Evolutionary conservation across 2,797 vertebrate species (phyloP), one percentile per base, ranked within the genome.

Genomic region (Gallirallus australis): DNA sequence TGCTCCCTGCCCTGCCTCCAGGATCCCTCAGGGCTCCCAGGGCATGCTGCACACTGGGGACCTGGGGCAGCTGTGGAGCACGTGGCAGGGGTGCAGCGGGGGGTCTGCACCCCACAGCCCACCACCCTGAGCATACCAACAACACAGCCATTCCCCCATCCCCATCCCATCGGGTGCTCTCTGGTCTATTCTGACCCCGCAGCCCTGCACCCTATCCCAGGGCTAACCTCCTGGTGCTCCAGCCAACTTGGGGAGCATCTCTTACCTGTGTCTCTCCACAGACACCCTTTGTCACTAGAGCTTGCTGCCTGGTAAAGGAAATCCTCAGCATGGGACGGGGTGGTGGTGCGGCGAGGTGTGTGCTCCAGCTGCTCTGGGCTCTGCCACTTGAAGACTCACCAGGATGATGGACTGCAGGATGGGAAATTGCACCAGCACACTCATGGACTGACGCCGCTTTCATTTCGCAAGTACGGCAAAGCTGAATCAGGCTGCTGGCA

Each of bases 361-460:
- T 45, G 18, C 18, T 8, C 11, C 40, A 48, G 21, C 35, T 59
- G 25, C 42, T 8, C 39, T 37, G 20, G 64, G 18, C 47, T 23
- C 21, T 20, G 5, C 28, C 1, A 1, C 40, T 2, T 2, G 0
- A 53, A 59, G n/a, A 20, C 9, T 56, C 4, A 2, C 24, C 48
- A 10, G 35, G 0, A 2, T 15, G 53, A 53, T 21, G 61, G 57
- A 31, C 47, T 73, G 63, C 57, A 28, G 76, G 54, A 57, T 59
- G 35, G 54, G 57, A 76, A 39, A 33, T 0, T 0, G 15, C 9
- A 6, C 47, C 53, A 39, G 63, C 0, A 0, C 19, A 7, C n/a
- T 35, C 48, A 35, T 1, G 0, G 7, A 2, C 61, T 0, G 1
- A 17, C n/a, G 27, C 40, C 40, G 21, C 82, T 95, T 95, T 90